Conservation (phyloP, 1,140 invertebrate genomes). For the Drosophila funebris region DNA sequence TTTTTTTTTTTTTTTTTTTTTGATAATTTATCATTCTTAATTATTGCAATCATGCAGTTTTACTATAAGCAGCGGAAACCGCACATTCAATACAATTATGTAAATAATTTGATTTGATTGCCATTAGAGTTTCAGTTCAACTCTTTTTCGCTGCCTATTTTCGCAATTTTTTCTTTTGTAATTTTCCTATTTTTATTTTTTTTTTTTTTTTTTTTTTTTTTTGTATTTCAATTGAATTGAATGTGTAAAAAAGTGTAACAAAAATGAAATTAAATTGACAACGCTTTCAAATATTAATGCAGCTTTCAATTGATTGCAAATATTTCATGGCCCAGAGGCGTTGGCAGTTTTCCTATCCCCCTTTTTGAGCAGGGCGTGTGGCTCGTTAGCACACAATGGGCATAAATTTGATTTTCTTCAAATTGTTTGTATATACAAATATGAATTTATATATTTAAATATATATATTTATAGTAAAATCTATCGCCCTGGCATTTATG, state of each 20-base stretch:
- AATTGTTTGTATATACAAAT: conserved; percentile 59
- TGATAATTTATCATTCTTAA: conserved; percentile 12
- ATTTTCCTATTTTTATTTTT: no score
- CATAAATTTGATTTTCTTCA: conserved; percentile 65
- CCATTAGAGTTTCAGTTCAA: background rate
- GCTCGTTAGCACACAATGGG: conserved; percentile 38
- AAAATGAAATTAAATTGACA: conserved; percentile 64
- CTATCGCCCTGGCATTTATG: conserved; percentile 24
- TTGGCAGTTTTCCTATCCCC: background rate
- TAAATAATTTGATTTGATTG: conserved; percentile 37
- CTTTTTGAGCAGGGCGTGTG: background rate
- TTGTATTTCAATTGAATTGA: background rate
- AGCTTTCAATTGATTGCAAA: conserved; percentile 24
- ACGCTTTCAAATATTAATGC: conserved; percentile 70
- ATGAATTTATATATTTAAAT: no score
- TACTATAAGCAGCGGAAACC: conserved; percentile 22
- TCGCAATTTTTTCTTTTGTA: no score
- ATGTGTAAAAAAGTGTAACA: conserved; percentile 45
- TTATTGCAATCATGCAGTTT: conserved; percentile 23
- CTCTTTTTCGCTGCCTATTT: background rate
- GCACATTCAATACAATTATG: conserved; percentile 40
- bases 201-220: background rate
- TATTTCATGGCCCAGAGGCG: background rate
- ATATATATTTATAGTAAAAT: conserved; percentile 11
- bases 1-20: no score